Evolutionary conservation across 2,113 vertebrate genomes (phyloP).

Genomic region (Elachura formosa): DNA sequence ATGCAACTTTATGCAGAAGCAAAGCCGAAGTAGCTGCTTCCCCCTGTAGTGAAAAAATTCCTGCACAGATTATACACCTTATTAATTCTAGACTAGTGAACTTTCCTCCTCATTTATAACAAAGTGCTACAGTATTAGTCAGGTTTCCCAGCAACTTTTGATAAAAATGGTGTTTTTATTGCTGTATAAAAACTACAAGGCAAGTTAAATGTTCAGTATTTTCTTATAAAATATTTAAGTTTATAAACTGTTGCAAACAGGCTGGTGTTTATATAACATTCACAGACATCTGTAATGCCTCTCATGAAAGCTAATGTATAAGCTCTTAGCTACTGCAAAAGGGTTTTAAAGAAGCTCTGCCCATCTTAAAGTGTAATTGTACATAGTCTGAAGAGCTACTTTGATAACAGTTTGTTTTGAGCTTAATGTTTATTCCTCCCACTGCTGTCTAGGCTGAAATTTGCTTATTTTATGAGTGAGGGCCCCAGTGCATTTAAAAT

Average conservation of each 20-base stretch:
- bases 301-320: slow-evolving; percentile 56
- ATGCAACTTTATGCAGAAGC: background rate
- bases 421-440: slow-evolving; percentile 51
- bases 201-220: slow-evolving; percentile 54
- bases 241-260: slow-evolving; percentile 63
- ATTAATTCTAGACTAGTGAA: slow-evolving; percentile 32
- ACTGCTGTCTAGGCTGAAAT: slow-evolving; percentile 23
- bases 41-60: background rate
- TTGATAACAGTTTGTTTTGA: slow-evolving; percentile 39
- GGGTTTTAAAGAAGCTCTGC: slow-evolving; percentile 44
- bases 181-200: slow-evolving; percentile 51
- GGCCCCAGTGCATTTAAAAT: slow-evolving; percentile 41
- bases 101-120: background rate
- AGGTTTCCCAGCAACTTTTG: slow-evolving; percentile 15
- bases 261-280: slow-evolving; percentile 60
- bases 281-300: slow-evolving; percentile 61
- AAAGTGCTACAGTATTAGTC: slow-evolving; percentile 20
- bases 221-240: slow-evolving; percentile 70
- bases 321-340: slow-evolving; percentile 58
- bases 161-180: slow-evolving; percentile 50
- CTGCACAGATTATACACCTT: background rate
- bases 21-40: background rate
- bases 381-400: slow-evolving; percentile 23
- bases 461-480: slow-evolving; percentile 15
- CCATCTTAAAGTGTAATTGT: slow-evolving; percentile 39